phyloP scores from a whole-genome alignment of 2,888 invertebrate species.

The Myopa tessellatipennis region DNA sequence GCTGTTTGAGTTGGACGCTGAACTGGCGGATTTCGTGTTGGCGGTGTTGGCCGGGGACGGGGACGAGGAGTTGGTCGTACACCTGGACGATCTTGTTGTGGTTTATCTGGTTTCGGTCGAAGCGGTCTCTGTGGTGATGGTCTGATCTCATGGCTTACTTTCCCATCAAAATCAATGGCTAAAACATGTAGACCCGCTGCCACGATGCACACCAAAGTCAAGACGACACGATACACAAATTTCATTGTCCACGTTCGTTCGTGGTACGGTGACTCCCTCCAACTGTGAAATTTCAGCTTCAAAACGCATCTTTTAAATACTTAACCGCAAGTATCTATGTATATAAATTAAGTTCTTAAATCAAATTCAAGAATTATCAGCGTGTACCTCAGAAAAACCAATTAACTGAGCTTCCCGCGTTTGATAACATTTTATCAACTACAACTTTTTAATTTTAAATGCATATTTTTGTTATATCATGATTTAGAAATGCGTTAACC shows the following conservation, averaged over 20 bases:
- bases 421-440: not conserved
- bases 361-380: not conserved
- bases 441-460: too few species aligned
- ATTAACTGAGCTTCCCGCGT: not conserved
- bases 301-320: constrained; percentile 1
- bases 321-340: not conserved
- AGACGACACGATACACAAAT: not conserved
- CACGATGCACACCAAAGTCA: not conserved
- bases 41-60: not conserved
- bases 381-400: constrained; percentile 16
- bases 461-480: too few species aligned
- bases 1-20: not conserved
- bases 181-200: not conserved
- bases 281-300: not conserved
- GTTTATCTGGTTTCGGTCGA: too few species aligned
- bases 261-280: not conserved
- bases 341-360: not conserved
- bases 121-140: too few species aligned
- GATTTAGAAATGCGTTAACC: too few species aligned
- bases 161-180: not conserved
- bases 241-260: not conserved
- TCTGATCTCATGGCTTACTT: too few species aligned
- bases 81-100: not conserved
- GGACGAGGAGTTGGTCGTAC: not conserved
- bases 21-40: not conserved